These are phyloP conservation scores for Oryzias dopingdopingensis DNA, from an alignment of 2,797 vertebrate genomes.

Conservation along the genomic window DNA sequence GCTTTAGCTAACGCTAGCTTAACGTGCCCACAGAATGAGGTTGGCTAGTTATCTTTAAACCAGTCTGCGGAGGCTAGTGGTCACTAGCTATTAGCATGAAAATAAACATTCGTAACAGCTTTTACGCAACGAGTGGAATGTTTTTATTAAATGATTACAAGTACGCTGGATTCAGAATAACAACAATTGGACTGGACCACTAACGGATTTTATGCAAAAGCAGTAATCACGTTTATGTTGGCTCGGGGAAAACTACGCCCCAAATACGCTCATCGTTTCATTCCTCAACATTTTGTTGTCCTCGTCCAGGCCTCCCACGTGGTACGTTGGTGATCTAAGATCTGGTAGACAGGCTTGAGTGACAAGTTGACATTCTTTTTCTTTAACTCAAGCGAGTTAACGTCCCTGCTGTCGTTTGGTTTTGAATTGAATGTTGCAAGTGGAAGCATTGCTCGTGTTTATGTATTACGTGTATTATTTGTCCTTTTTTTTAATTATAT, in stretches of 20 bases:
- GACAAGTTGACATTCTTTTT: not conserved
- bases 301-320: slow-evolving; percentile 57
- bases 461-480: not conserved
- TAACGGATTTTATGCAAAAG: not conserved
- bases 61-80: slow-evolving; percentile 36
- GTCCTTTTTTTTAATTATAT: not conserved
- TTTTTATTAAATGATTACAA: not conserved
- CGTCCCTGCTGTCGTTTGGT: not conserved
- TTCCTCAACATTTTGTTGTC: slow-evolving; percentile 32
- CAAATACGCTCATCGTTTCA: not conserved
- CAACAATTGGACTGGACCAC: not conserved
- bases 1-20: slow-evolving; percentile 16
- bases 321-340: slow-evolving; percentile 11
- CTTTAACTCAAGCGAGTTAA: not conserved
- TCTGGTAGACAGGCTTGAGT: slow-evolving; percentile 2
- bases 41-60: slow-evolving; percentile 49
- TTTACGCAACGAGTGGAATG: not conserved
- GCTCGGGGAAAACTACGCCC: not conserved
- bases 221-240: not conserved
- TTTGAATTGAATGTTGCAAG: not conserved
- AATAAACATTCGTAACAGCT: slow-evolving; percentile 12
- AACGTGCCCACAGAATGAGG: slow-evolving; percentile 10
- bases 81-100: slow-evolving; percentile 36
- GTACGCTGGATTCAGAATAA: not conserved
- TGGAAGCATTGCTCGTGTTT: not conserved